These are phyloP conservation scores for Paralvinella palmiformis DNA, from an alignment of 1,140 invertebrate genomes.

Conservation along the genomic window DNA sequence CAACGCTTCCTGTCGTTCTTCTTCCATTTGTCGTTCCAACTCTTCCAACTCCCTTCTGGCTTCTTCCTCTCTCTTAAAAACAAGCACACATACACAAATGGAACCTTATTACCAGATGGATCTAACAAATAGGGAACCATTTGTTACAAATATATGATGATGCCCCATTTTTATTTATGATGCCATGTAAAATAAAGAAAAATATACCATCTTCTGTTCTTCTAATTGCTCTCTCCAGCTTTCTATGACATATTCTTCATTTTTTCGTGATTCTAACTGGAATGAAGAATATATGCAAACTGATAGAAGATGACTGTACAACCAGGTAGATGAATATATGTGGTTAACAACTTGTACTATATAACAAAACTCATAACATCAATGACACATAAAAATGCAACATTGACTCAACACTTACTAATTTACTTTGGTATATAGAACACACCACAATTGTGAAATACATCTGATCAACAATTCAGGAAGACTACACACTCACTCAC, in stretches of 20 bases:
- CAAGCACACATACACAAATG: not conserved
- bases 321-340: not conserved
- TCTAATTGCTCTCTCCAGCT: conserved; percentile 28
- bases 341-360: too few species aligned
- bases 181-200: not conserved
- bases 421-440: too few species aligned
- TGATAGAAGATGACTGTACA: not conserved
- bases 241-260: conserved; percentile 39
- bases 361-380: too few species aligned
- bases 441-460: too few species aligned
- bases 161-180: not conserved
- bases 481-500: too few species aligned
- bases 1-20: conserved; percentile 36
- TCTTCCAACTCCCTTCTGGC: conserved; percentile 34
- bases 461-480: too few species aligned
- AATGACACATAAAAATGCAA: too few species aligned
- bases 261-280: conserved; percentile 37
- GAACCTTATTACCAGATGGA: not conserved
- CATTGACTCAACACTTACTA: too few species aligned
- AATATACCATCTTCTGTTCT: not conserved
- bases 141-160: not conserved
- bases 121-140: too few species aligned
- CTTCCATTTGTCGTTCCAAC: conserved; percentile 37
- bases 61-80: conserved; percentile 36
- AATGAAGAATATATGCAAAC: conserved; percentile 8